Percentiles rank a stretch among this genome's conserved stretches.
Evolutionary conservation across 2,888 invertebrate species (phyloP).

Genomic region (Orthosia cruda): DNA sequence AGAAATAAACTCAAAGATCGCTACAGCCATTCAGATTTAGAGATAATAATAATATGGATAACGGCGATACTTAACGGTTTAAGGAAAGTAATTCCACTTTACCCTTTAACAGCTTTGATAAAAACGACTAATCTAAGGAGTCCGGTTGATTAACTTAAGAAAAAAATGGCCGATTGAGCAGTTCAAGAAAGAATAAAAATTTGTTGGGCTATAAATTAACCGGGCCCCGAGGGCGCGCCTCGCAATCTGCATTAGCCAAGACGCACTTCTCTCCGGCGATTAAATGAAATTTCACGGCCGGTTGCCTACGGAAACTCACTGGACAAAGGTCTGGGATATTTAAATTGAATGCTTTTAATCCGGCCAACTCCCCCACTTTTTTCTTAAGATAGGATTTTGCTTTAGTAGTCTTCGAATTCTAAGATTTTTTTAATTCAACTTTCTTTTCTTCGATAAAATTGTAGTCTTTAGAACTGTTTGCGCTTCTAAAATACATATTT

Average conservation of each 20-base stretch:
- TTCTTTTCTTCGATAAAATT: conserved; percentile 25
- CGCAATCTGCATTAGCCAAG: conserved; percentile 90
- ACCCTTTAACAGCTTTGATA: conserved; percentile 75
- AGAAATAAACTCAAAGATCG: conserved; percentile 24
- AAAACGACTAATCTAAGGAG: conserved; percentile 72
- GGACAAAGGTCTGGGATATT: conserved; percentile 89
- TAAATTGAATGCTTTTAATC: conserved; percentile 89
- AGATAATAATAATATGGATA: conserved; percentile 58
- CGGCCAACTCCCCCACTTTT: conserved; percentile 79
- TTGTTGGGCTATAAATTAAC: conserved; percentile 90
- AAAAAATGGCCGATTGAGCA: conserved; percentile 86
- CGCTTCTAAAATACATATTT: conserved; percentile 2
- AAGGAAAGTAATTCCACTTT: conserved; percentile 69
- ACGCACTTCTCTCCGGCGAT: conserved; percentile 90
- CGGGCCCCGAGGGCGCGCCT: conserved; percentile 82
- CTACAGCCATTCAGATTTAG: conserved; percentile 29
- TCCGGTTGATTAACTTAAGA: conserved; percentile 68
- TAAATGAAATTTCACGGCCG: conserved; percentile 91
- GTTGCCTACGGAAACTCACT: conserved; percentile 86
- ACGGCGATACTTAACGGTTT: conserved; percentile 58
- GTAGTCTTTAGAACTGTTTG: conserved; percentile 7
- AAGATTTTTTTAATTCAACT: conserved; percentile 55
- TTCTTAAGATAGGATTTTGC: conserved; percentile 75
- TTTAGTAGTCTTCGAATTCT: conserved; percentile 67
- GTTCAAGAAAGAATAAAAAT: conserved; percentile 89